Evolutionary conservation across 2,888 invertebrate species (phyloP).

Genomic region (Sesia apiformis): DNA sequence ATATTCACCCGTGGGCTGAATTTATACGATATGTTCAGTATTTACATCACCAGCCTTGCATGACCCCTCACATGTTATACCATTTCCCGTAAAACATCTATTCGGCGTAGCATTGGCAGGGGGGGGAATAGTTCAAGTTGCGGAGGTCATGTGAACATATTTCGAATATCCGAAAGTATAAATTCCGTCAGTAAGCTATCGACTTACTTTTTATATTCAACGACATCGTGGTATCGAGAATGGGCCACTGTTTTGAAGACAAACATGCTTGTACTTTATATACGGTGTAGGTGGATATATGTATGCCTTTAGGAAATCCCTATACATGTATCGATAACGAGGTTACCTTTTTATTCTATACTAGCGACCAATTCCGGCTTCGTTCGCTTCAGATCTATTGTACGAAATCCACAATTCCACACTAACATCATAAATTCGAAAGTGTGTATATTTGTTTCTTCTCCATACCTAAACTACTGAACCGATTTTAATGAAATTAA

Average conservation of each 20-base stretch:
- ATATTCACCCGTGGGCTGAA: constrained; percentile 71
- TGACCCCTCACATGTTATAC: constrained; percentile 22
- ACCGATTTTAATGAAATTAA: too few species aligned
- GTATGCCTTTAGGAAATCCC: not conserved
- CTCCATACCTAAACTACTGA: too few species aligned
- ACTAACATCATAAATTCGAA: too few species aligned
- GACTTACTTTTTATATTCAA: constrained; percentile 73
- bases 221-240: constrained; percentile 56
- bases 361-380: too few species aligned
- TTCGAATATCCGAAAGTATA: constrained; percentile 73
- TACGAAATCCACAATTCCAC: too few species aligned
- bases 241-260: constrained; percentile 65
- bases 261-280: constrained; percentile 43
- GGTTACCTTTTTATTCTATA: too few species aligned
- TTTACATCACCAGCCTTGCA: constrained; percentile 35
- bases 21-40: constrained; percentile 69
- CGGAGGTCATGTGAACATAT: constrained; percentile 48
- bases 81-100: not conserved
- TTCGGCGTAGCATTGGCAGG: not conserved
- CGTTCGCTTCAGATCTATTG: too few species aligned
- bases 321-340: not conserved
- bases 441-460: too few species aligned
- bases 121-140: constrained; percentile 17
- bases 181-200: constrained; percentile 71
- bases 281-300: not conserved